Conservation (phyloP, 2,888 invertebrate genomes). For the Platycheirus albimanus region DNA sequence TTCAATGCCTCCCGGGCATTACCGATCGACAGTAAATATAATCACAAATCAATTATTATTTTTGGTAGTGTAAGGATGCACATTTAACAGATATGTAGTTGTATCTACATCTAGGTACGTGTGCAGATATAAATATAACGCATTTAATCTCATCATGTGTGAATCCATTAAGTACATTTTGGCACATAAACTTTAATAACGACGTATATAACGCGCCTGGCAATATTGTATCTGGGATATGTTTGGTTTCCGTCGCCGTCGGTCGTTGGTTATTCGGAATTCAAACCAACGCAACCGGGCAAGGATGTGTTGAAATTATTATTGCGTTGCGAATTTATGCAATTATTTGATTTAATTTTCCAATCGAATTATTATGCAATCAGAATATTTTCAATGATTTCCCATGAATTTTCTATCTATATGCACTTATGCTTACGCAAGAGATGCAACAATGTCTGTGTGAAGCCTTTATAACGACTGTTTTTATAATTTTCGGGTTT, state of each 20-base stretch:
- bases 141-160: constrained; percentile 5
- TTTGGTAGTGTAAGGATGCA: background rate
- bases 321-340: constrained; percentile 33
- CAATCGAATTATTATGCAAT: constrained; percentile 47
- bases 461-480: no score
- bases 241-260: constrained; percentile 45
- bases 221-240: constrained; percentile 33
- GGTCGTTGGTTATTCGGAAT: no score
- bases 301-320: background rate
- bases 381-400: constrained; percentile 18
- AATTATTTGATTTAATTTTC: constrained; percentile 62
- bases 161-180: constrained; percentile 35
- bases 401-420: constrained; percentile 4
- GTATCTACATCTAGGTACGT: no score
- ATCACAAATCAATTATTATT: constrained; percentile 33
- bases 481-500: no score
- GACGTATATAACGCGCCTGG: background rate
- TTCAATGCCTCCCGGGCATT: no score
- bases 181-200: constrained; percentile 12
- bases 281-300: no score
- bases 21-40: constrained; percentile 22
- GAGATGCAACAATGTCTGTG: constrained; percentile 14
- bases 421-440: no score
- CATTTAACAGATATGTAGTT: background rate
- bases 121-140: no score